These are phyloP conservation scores for Agrilus planipennis DNA, from an alignment of 1,140 invertebrate species.

Conservation along the genomic window DNA sequence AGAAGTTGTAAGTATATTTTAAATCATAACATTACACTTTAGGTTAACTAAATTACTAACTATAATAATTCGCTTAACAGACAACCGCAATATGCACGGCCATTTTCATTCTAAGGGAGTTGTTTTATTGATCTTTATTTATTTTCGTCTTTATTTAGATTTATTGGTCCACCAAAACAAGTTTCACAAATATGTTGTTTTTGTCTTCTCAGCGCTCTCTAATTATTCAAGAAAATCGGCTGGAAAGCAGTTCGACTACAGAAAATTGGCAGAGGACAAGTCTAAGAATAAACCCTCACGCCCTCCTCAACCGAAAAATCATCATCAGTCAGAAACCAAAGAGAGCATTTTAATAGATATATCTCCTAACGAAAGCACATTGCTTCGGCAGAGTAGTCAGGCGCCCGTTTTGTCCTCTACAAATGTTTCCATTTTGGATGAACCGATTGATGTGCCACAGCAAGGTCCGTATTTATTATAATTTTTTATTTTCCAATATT, in stretches of 20 bases:
- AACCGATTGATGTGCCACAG: conserved; percentile 58
- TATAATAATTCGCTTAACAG: too few relatives aligned
- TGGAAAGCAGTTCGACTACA: conserved; percentile 64
- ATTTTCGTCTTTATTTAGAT: too few relatives aligned
- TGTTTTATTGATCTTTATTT: too few relatives aligned
- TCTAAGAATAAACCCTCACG: conserved; percentile 35
- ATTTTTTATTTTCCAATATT: too few relatives aligned
- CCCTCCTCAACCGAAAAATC: conserved; percentile 37
- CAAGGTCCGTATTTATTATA: too few relatives aligned
- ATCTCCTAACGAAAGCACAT: conserved; percentile 38
- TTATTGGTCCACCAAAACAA: too few relatives aligned
- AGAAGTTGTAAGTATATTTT: not conserved
- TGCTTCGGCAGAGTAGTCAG: not conserved
- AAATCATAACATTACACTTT: too few relatives aligned
- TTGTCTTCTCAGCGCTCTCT: conserved; percentile 1
- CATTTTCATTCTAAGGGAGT: too few relatives aligned
- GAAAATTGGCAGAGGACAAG: conserved; percentile 56
- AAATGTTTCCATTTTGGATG: conserved; percentile 55
- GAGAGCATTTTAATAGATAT: conserved; percentile 50
- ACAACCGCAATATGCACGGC: too few relatives aligned
- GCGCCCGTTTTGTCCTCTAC: conserved; percentile 14
- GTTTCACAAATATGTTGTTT: too few relatives aligned
- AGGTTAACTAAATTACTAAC: too few relatives aligned
- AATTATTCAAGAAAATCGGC: conserved; percentile 16
- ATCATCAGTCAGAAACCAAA: conserved; percentile 29